Evolutionary conservation across 2,888 invertebrate genomes (phyloP), one percentile per base, ranked within the genome.

Genomic region (Mimumesa dahlbomi): DNA sequence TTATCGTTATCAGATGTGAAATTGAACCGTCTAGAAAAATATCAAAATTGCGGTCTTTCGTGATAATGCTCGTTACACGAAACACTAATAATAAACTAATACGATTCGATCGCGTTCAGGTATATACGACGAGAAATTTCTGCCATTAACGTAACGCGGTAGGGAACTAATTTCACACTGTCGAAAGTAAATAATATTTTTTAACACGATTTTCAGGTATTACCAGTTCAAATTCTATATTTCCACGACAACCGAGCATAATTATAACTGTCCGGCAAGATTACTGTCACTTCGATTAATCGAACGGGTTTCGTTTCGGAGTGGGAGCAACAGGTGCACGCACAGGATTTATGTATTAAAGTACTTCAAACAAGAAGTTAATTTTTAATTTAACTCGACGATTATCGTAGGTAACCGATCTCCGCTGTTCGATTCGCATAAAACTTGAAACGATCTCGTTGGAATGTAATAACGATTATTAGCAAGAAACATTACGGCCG

Each of bases 201-300:
- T 52, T 16, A 49, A 48, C 50, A n/a, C 34, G 56, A 45, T 52
- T 56, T n/a, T 56, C 67, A 61, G 46, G 61, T 70, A 61, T 70
- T 67, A 67, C 59, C 46, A 46, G 61, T 70, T 61, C 14, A 16
- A 29, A 40, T 34, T 16, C 42, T 25, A 1, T n/a, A 45, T 45
- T 36, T 5, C 45, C n/a, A 13, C 42, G 45, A n/a, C 18, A 11
- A 14, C 16, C 18, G 16, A 18, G 31, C 18, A 43, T 64, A 46
- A 58, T 69, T 38, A 59, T 54, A 38, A 59, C 46, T 16, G 70
- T 59, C 52, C 50, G n/a, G 13, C 64, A 54, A 48, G 71, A 70
- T 65, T 73, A 73, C 72, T 57, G 70, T 73, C 71, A 56, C 57
- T 48, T 71, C 67, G 69, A 73, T 74, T 74, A 70, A 66, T 75